Evolutionary conservation across 2,797 vertebrate species (phyloP).

Genomic region (Echiichthys vipera): DNA sequence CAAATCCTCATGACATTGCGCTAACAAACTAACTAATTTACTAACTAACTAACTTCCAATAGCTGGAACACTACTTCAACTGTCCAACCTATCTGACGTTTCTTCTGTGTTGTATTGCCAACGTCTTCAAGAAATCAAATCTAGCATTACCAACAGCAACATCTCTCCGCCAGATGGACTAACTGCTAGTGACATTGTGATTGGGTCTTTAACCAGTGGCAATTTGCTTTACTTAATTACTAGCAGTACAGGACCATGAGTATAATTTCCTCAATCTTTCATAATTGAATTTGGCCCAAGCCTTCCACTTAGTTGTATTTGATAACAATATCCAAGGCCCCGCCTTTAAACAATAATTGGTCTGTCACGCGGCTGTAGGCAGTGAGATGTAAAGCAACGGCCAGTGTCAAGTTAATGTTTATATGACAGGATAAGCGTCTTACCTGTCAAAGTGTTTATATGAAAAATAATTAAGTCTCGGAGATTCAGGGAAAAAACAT

Average conservation of each 20-base stretch:
- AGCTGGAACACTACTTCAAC: no score
- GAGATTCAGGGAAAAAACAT: constrained; percentile 50
- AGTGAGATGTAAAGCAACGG: constrained; percentile 15
- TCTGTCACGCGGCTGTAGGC: constrained; percentile 25
- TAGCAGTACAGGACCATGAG: constrained; percentile 40
- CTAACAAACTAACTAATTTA: no score
- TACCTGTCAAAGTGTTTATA: constrained; percentile 52
- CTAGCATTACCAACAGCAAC: no score
- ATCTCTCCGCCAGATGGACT: no score
- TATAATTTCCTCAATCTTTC: constrained; percentile 60
- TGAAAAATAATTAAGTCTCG: constrained; percentile 58
- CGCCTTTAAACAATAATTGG: constrained; percentile 49
- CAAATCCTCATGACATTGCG: no score
- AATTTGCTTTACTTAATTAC: constrained; percentile 73
- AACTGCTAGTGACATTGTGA: no score
- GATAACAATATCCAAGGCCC: constrained; percentile 40
- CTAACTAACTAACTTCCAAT: no score
- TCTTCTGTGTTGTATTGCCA: no score
- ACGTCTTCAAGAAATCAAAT: no score
- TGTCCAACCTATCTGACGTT: no score
- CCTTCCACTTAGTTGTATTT: constrained; percentile 42
- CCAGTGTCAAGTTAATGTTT: constrained; percentile 41
- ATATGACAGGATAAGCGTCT: constrained; percentile 61
- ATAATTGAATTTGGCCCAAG: constrained; percentile 47
- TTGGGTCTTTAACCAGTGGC: constrained; percentile 63